A percentile compares a stretch with the other conserved stretches of the same genome.
These are phyloP conservation scores for Ceyx margarethae DNA, from an alignment of 2,113 vertebrate genomes.

Conservation along the genomic window DNA sequence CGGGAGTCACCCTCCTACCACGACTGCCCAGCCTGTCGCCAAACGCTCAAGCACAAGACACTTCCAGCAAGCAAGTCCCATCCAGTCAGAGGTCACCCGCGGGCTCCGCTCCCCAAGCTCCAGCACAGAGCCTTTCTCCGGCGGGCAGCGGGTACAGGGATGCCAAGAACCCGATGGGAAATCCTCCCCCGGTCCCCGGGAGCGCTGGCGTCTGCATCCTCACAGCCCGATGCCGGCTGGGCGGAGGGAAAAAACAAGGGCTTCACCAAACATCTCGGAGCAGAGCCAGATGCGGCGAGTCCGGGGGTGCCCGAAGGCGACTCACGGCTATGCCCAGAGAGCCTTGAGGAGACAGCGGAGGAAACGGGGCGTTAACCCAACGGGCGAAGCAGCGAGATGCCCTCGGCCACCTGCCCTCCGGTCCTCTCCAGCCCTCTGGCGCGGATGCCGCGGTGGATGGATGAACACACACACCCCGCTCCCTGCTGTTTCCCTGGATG, in stretches of 20 bases:
- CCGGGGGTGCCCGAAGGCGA: background rate
- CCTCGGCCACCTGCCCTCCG: background rate
- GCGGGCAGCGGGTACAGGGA: background rate
- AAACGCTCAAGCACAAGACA: background rate
- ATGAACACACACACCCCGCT: background rate
- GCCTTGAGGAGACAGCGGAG: background rate
- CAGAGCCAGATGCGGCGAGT: background rate
- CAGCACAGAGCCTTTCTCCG: background rate
- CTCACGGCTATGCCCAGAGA: background rate
- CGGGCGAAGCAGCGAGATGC: background rate
- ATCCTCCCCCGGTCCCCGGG: background rate
- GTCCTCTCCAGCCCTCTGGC: background rate
- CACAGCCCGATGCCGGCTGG: background rate
- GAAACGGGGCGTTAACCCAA: background rate
- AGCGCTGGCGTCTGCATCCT: slow-evolving; percentile 23
- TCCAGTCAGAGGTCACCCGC: background rate
- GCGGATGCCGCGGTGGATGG: slow-evolving; percentile 37
- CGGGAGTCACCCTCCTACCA: background rate
- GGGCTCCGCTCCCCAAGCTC: background rate
- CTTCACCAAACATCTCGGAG: background rate
- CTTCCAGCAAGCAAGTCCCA: background rate
- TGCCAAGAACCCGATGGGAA: background rate
- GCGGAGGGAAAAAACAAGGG: background rate
- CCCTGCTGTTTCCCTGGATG: background rate
- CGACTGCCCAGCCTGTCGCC: background rate